Percentiles rank a stretch among this genome's conserved stretches.
Evolutionary conservation across 1,140 invertebrate species (phyloP).

Genomic region (Drosophila tani): DNA sequence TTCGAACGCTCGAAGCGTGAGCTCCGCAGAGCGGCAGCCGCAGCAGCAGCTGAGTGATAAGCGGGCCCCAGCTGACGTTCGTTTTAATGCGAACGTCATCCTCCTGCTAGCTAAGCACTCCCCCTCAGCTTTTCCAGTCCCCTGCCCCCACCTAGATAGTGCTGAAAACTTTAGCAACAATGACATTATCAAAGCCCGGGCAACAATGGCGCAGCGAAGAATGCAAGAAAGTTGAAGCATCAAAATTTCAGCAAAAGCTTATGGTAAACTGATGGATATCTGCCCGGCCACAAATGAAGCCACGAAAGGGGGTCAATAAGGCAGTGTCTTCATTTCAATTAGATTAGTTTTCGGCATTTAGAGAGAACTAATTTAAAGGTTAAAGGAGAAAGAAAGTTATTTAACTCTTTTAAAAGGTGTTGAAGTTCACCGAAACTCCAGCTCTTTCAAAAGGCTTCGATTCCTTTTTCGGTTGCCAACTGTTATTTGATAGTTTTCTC

Average conservation of each 20-base stretch:
- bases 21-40: slow-evolving; percentile 9
- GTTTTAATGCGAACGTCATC: slow-evolving; percentile 79
- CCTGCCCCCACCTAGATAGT: slow-evolving; percentile 2
- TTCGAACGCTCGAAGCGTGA: slow-evolving; percentile 64
- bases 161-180: slow-evolving; percentile 65
- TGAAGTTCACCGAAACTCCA: neutral
- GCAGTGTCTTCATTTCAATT: slow-evolving; percentile 14
- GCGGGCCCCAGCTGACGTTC: slow-evolving; percentile 70
- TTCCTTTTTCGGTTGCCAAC: slow-evolving; percentile 2
- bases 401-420: neutral
- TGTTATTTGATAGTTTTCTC: slow-evolving; percentile 6
- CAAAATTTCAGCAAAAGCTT: slow-evolving; percentile 45
- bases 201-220: slow-evolving; percentile 32
- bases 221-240: slow-evolving; percentile 45
- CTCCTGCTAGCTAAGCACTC: slow-evolving; percentile 13
- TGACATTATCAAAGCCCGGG: slow-evolving; percentile 73
- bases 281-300: slow-evolving; percentile 6
- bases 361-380: slow-evolving; percentile 2
- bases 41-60: slow-evolving; percentile 65
- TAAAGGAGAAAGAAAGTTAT: neutral
- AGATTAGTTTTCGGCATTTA: slow-evolving; percentile 1
- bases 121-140: neutral
- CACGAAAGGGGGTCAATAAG: slow-evolving; percentile 7
- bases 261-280: slow-evolving; percentile 43
- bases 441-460: neutral